Evolutionary conservation across 2,888 invertebrate genomes (phyloP).

Genomic region (Saturnia pavonia): DNA sequence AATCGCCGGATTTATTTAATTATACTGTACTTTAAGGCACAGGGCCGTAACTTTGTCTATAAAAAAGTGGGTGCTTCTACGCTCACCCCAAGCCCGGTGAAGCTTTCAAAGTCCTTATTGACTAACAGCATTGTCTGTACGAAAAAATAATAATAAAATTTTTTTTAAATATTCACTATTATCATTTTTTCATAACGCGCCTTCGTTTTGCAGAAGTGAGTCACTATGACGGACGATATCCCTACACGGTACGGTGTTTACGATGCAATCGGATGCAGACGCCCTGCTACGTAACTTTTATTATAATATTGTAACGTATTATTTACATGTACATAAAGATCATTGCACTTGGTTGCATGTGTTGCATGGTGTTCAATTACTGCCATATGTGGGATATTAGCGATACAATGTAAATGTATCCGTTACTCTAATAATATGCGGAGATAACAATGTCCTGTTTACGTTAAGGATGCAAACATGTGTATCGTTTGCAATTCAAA

Average conservation of each 20-base stretch:
- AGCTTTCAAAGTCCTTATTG: too few relatives aligned
- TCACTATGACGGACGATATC: background rate
- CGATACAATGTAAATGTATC: constrained; percentile 8
- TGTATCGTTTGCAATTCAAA: background rate
- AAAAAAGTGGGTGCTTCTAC: too few relatives aligned
- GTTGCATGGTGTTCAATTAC: constrained; percentile 1
- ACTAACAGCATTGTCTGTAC: too few relatives aligned
- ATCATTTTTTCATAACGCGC: too few relatives aligned
- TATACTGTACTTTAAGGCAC: too few relatives aligned
- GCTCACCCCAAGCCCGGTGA: too few relatives aligned
- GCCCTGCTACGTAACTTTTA: background rate
- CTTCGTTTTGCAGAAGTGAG: background rate
- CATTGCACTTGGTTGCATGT: background rate
- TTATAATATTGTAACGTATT: background rate
- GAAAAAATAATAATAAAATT: too few relatives aligned
- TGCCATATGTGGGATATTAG: constrained; percentile 7
- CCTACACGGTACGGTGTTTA: too few relatives aligned
- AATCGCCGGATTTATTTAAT: too few relatives aligned
- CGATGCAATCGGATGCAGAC: background rate
- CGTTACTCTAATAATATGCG: background rate
- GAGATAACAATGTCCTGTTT: constrained; percentile 13
- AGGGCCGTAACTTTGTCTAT: too few relatives aligned
- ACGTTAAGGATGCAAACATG: background rate
- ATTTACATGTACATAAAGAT: background rate
- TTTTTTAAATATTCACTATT: too few relatives aligned